Evolutionary conservation across 1,140 invertebrate species (phyloP), one percentile per base, ranked within the genome.

Genomic region (Anoplolepis gracilipes): DNA sequence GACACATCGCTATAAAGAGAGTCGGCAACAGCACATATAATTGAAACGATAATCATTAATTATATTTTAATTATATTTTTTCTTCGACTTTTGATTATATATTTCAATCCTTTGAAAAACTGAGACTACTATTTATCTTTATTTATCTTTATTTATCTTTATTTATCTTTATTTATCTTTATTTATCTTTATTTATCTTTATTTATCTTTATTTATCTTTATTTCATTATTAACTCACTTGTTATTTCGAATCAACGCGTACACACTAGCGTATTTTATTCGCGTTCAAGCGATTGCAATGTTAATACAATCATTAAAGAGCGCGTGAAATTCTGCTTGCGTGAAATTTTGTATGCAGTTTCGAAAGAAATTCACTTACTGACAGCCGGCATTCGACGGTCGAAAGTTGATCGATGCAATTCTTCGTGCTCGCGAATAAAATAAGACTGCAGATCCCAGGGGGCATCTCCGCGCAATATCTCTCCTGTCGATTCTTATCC

Each of bases 371-470:
- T 82, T 82, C 57, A 39, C 53, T 30, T 7, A 49, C 22, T 73
- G 67, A 82, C 78, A 82, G 25, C 72, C 67, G 36, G 36, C 67
- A 73, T 62, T 28, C 13, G 11, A 8, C 42, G n/a, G n/a, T 33
- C 46, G 42, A 64, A 78, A 36, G 57, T 86, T 69, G 64, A 64
- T 82, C 78, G 67, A 82, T 82, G 78, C 78, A 73, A 82, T 82
- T 82, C 67, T 82, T 82, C 53, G 53, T 36, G 22, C 36, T 2
- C 25, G 82, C 25, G 30, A 79, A 64, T 85, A 36, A 36, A 85
- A 85, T 78, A 85, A 87, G 65, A 85, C 64, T 64, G 57, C 25
- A 36, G 39, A 78, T 16, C 39, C n/a, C 53, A n/a, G 30, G 36
- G 25, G n/a, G 25, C 65, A 33, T 11, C 28, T 1, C 25, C 30